Conservation (phyloP, 2,113 vertebrate species). For the Melanerpes aurifrons region DNA sequence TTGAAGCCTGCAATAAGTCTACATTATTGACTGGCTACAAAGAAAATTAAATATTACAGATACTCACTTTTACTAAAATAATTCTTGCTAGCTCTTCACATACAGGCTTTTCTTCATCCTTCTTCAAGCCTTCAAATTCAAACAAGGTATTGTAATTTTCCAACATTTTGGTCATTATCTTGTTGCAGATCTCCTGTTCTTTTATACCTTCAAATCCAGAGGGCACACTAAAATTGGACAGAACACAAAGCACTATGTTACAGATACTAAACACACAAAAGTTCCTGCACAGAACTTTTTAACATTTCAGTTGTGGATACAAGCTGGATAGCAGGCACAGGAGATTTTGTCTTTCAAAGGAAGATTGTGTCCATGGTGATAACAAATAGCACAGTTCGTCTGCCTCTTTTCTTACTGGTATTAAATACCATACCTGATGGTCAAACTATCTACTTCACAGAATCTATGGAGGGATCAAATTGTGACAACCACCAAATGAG, state of each 20-base stretch:
- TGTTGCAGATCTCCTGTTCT: conserved; percentile 91
- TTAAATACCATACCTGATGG: neutral
- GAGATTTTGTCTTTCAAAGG: neutral
- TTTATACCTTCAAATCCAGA: conserved; percentile 87
- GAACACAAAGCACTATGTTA: neutral
- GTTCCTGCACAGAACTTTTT: neutral
- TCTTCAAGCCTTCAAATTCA: conserved; percentile 69
- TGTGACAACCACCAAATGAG: neutral
- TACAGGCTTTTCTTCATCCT: conserved; percentile 43
- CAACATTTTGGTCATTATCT: conserved; percentile 88
- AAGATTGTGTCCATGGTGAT: neutral
- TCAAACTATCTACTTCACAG: neutral
- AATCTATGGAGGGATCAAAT: neutral
- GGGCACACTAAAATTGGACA: conserved; percentile 78
- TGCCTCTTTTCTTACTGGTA: neutral
- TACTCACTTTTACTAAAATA: conserved; percentile 85
- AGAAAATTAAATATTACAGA: conserved; percentile 5
- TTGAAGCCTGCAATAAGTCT: neutral
- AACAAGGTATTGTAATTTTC: conserved; percentile 86
- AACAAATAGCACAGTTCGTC: neutral
- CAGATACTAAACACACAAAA: neutral
- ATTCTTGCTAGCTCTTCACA: conserved; percentile 71
- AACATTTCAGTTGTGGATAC: neutral
- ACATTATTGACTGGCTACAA: neutral
- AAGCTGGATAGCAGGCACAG: neutral